Conservation (phyloP, 2,797 vertebrate genomes). For the Vultur gryphus region DNA sequence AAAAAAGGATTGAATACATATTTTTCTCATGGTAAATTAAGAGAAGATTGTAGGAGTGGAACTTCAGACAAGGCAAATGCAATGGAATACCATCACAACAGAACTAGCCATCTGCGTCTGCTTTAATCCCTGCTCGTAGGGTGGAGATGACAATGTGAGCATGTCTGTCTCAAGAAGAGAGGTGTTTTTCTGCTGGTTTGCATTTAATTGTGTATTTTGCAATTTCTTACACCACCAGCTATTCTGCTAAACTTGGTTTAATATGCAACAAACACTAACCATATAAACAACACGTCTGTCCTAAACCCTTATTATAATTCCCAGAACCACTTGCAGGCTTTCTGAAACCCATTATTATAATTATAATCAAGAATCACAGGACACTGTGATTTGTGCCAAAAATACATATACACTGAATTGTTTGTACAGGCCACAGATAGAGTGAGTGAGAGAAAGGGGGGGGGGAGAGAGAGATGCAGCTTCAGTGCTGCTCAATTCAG, state of each 20-base stretch:
- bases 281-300: slow-evolving; percentile 67
- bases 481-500: slow-evolving; percentile 24
- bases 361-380: slow-evolving; percentile 76
- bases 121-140: background rate
- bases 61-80: background rate
- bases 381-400: slow-evolving; percentile 73
- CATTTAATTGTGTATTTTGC: slow-evolving; percentile 66
- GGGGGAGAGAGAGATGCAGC: background rate
- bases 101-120: background rate
- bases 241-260: slow-evolving; percentile 63
- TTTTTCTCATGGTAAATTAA: slow-evolving; percentile 47
- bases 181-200: slow-evolving; percentile 8
- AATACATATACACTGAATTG: slow-evolving; percentile 55
- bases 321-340: slow-evolving; percentile 68
- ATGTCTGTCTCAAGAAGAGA: background rate
- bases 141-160: background rate
- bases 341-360: slow-evolving; percentile 78
- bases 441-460: background rate
- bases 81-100: background rate
- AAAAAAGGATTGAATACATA: background rate
- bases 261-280: slow-evolving; percentile 67
- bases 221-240: slow-evolving; percentile 47
- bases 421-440: background rate
- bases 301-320: slow-evolving; percentile 69
- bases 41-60: slow-evolving; percentile 2